Evolutionary conservation across 2,797 vertebrate species (phyloP), one percentile per base, ranked within the genome.

Genomic region (Denticeps clupeoides): DNA sequence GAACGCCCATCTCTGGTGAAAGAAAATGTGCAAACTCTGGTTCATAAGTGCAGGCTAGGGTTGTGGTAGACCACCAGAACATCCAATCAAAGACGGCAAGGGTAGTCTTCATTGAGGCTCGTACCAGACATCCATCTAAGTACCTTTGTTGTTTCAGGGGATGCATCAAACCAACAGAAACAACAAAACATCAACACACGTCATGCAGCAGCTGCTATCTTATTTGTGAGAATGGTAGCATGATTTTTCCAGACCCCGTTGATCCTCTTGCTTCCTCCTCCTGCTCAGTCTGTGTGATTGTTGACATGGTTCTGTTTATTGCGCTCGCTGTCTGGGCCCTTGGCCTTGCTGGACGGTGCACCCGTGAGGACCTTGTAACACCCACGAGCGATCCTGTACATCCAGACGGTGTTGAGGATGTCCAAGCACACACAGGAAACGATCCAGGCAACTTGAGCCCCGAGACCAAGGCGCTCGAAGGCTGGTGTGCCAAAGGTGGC

Each of bases 361-460:
- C 80, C 69, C 0, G 55, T 74, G 31, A 88, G 35, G 16, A 88
- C 83, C 47, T 78, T 82, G 64, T 85, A 85, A 78, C 83, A 87
- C 50, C 85, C 85, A 0, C 78, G 71, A 16, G 72, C 26, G 35
- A 89, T 87, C 59, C 82, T 79, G 53, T 83, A 85, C 84, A 87
- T 86, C 85, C 82, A 85, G 54, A 87, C 60, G 3, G 71, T 57
- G 62, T 87, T 87, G 45, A 89, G 63, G 59, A 84, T 58, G 37
- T 87, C 85, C 65, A 87, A 67, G 21, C 78, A 80, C 3, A 89
- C 57, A 47, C 86, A 88, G 58, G 87, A 86, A 4, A 74, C 58
- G 57, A 89, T 86, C 86, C 87, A 90, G 26, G 87, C 85, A 65
- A 86, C 78, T 74, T 90, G 87, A 7, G 82, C 79, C 0, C 73